Evolutionary conservation across 1,140 invertebrate genomes (phyloP), one percentile per base, ranked within the genome.

Genomic region (Bradynema listronoti): DNA sequence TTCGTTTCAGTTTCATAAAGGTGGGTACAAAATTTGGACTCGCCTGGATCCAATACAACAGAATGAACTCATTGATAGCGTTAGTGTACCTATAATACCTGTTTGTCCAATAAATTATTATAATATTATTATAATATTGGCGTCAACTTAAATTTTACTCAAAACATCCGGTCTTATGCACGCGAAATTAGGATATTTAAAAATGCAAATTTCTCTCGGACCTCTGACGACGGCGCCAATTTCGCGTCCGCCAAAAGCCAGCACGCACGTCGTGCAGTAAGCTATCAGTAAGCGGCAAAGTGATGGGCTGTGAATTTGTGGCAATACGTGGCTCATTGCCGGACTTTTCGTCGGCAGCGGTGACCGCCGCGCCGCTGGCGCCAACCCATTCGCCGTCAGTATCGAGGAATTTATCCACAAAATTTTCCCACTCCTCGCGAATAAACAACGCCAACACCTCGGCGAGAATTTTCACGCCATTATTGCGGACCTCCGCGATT

Each of bases 401-500:
- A 46, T 22, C 14, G 19, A 46, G 30, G 45, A 22, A 16, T 46
- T 29, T 1, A 30, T 9, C 0, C 14, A 34, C 34, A 14, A n/a
- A 27, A 16, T 42, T 22, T 9, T 11, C 22, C 59, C 51, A 61
- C 59, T 61, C 59, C 11, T 47, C 9, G 1, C 25, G 39, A 46
- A 61, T 25, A 34, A 61, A 61, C 0, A 36, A 33, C n/a, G 9
- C 34, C 1, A 61, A 19, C 1, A 61, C 59, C 1, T 14, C 25
- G 1, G 59, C 56, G 4, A 61, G 33, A 19, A 61, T 45, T 32
- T 19, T 11, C 3, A 61, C 30, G 27, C 59, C 59, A 25, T 34
- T 42, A 30, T n/a, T 57, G n/a, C 59, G 57, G 11, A 61, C 59
- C 25, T 61, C 57, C 16, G 59, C 32, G n/a, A 61, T 61, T 41